These are phyloP conservation scores for Ophioninae sp. DNA, from an alignment of 2,888 invertebrate species.

Conservation along the genomic window DNA sequence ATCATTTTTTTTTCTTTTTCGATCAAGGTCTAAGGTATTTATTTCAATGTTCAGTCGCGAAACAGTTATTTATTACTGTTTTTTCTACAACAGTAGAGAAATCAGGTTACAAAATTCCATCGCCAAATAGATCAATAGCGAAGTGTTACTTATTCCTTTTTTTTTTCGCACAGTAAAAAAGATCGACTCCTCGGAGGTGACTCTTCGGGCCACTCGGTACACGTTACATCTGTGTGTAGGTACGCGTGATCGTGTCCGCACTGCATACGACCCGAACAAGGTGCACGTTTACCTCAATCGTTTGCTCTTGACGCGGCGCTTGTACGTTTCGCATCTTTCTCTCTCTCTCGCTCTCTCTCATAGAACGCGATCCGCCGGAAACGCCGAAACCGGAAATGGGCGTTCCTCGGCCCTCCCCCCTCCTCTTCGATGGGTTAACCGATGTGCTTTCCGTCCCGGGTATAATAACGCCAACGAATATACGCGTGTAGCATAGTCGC, in stretches of 20 bases:
- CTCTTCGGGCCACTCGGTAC: not conserved
- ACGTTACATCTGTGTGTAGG: not conserved
- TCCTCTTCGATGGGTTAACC: slow-evolving; percentile 60
- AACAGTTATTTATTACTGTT: too few species aligned
- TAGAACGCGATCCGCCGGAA: slow-evolving; percentile 65
- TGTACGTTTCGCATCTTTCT: slow-evolving; percentile 42
- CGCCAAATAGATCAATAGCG: too few species aligned
- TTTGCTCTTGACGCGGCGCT: slow-evolving; percentile 50
- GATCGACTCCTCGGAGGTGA: not conserved
- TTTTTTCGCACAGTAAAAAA: not conserved
- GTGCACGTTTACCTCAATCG: slow-evolving; percentile 63
- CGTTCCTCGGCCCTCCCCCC: slow-evolving; percentile 46
- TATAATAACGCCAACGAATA: slow-evolving; percentile 48
- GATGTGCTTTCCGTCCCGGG: slow-evolving; percentile 51
- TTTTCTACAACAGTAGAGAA: too few species aligned
- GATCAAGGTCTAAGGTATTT: too few species aligned
- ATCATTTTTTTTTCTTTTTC: too few species aligned
- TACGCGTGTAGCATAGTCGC: slow-evolving; percentile 16
- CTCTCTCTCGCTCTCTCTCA: slow-evolving; percentile 14
- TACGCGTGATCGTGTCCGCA: not conserved
- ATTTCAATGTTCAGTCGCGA: too few species aligned
- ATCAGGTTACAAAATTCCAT: too few species aligned
- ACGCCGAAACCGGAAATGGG: slow-evolving; percentile 69
- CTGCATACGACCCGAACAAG: slow-evolving; percentile 23
- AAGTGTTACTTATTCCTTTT: not conserved